phyloP scores from a whole-genome alignment of 2,113 vertebrate species.

The Ptilorrhoa leucosticta region DNA sequence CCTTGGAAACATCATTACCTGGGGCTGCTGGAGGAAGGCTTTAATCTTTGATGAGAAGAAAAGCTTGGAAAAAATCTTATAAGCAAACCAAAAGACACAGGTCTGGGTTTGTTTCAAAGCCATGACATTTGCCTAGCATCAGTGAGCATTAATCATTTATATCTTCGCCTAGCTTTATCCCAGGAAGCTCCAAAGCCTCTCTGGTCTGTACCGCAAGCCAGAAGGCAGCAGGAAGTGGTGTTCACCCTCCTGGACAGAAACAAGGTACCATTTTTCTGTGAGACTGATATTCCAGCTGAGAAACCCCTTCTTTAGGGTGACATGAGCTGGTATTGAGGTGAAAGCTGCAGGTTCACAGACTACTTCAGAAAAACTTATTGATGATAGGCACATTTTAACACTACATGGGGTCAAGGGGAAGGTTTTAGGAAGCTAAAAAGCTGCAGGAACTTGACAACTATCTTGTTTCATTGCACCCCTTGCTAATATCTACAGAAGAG shows the following conservation, averaged over 20 bases:
- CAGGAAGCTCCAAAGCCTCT: background rate
- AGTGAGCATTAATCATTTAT: background rate
- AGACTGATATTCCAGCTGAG: background rate
- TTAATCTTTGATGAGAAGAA: background rate
- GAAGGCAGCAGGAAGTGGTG: background rate
- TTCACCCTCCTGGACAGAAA: background rate
- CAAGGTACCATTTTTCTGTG: background rate
- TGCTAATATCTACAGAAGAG: background rate
- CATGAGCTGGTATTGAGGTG: background rate
- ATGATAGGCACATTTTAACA: background rate
- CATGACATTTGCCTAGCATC: background rate
- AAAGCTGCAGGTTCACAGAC: background rate
- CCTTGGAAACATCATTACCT: background rate
- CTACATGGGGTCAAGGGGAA: background rate
- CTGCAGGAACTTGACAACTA: background rate
- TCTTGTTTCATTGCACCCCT: background rate
- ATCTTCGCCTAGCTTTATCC: background rate
- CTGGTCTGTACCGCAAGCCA: background rate
- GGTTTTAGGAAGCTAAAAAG: background rate
- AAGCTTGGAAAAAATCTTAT: background rate
- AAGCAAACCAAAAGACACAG: background rate
- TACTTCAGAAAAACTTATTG: background rate
- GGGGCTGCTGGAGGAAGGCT: background rate
- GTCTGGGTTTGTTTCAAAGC: background rate
- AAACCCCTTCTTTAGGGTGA: background rate